Percentiles rank a stretch among this genome's conserved stretches.
Evolutionary conservation across 2,888 invertebrate genomes (phyloP).

Genomic region (Pachycephus smyrnensis): DNA sequence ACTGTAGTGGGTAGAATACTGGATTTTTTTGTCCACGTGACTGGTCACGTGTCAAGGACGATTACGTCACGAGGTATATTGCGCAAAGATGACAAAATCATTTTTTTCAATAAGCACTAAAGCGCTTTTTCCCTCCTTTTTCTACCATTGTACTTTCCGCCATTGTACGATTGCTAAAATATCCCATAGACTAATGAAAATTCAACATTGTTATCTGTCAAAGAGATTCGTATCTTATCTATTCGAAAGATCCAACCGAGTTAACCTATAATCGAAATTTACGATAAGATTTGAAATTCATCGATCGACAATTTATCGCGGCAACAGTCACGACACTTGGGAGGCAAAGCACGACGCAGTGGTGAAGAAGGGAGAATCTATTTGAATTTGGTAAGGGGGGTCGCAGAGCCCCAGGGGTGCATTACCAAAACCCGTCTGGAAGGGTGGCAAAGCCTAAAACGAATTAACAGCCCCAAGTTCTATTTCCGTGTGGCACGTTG

Average conservation of each 20-base stretch:
- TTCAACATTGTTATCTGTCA: neutral
- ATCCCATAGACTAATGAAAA: neutral
- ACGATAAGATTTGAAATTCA: neutral
- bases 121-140: neutral
- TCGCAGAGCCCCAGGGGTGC: too few relatives aligned
- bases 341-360: neutral
- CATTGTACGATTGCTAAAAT: neutral
- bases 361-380: neutral
- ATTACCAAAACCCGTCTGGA: neutral
- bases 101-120: neutral
- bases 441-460: neutral
- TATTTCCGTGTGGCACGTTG: neutral
- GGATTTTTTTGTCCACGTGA: neutral
- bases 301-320: neutral
- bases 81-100: neutral
- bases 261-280: neutral
- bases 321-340: too few relatives aligned
- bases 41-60: slow-evolving; percentile 15
- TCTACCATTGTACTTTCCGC: neutral
- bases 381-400: neutral
- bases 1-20: neutral
- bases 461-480: neutral
- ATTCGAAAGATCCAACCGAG: neutral
- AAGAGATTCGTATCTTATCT: neutral
- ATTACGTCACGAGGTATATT: neutral